A percentile compares a stretch with the other conserved stretches of the same genome.
Evolutionary conservation across 2,797 vertebrate genomes (phyloP).

Genomic region (Fistularia commersonii): DNA sequence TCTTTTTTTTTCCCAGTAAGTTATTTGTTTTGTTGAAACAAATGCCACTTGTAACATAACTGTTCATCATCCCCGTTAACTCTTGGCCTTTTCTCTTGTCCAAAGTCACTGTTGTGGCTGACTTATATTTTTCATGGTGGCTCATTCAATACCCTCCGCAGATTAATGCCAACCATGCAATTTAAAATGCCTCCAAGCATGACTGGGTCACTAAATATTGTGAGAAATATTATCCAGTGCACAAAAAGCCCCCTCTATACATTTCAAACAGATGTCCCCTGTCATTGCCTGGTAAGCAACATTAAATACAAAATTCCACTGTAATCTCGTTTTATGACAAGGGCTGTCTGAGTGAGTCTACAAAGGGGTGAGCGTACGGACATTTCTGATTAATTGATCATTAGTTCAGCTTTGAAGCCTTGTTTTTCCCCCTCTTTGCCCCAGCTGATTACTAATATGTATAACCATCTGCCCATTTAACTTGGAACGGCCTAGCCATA

Average conservation of each 20-base stretch:
- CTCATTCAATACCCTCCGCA: background rate
- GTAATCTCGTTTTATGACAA: slow-evolving; percentile 59
- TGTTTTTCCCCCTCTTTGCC: slow-evolving; percentile 47
- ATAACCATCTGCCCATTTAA: slow-evolving; percentile 77
- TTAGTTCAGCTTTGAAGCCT: slow-evolving; percentile 73
- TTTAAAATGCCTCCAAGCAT: slow-evolving; percentile 11
- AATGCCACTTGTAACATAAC: background rate
- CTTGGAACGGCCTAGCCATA: slow-evolving; percentile 50
- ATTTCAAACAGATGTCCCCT: slow-evolving; percentile 56
- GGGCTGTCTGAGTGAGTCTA: slow-evolving; percentile 46
- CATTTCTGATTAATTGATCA: slow-evolving; percentile 76
- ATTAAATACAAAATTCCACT: slow-evolving; percentile 54
- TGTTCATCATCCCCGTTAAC: slow-evolving; percentile 8
- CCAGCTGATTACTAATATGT: slow-evolving; percentile 79
- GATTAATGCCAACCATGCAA: slow-evolving; percentile 13
- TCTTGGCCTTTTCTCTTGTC: slow-evolving; percentile 12
- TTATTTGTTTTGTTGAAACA: slow-evolving; percentile 7
- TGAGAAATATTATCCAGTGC: slow-evolving; percentile 4
- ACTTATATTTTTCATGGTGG: slow-evolving; percentile 18
- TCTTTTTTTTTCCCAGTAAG: slow-evolving; percentile 2
- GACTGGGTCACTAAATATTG: slow-evolving; percentile 8
- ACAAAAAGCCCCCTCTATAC: slow-evolving; percentile 13
- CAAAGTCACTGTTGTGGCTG: background rate
- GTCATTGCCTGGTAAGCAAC: slow-evolving; percentile 40
- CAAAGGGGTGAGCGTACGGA: slow-evolving; percentile 72